Evolutionary conservation across 2,888 invertebrate genomes (phyloP).

Genomic region (Stenodera caucasica): DNA sequence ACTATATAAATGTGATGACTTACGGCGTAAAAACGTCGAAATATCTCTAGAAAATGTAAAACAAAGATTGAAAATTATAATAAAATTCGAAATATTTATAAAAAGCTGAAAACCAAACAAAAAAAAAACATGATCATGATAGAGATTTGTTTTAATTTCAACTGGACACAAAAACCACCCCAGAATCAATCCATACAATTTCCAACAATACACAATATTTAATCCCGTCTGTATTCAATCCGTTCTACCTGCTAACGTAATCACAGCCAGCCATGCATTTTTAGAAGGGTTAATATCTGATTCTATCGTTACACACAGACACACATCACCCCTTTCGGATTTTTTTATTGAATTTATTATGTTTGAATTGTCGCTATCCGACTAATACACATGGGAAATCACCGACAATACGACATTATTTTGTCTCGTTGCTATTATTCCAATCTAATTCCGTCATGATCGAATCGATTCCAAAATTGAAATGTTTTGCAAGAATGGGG

Average conservation of each 20-base stretch:
- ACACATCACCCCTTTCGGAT: too few species aligned
- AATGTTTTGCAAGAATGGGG: too few species aligned
- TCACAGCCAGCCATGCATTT: neutral
- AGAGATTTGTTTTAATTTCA: neutral
- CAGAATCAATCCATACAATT: neutral
- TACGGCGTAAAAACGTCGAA: conserved; percentile 20
- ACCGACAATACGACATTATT: too few species aligned
- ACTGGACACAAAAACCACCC: neutral
- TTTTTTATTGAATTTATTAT: too few species aligned
- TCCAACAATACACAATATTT: too few species aligned
- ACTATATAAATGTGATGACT: conserved; percentile 15
- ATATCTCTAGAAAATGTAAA: conserved; percentile 28
- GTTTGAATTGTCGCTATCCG: too few species aligned
- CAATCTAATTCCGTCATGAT: too few species aligned
- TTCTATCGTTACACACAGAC: too few species aligned
- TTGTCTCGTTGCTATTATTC: too few species aligned
- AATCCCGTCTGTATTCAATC: neutral
- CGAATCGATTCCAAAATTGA: too few species aligned
- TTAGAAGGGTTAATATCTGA: neutral
- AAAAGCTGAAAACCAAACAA: conserved; percentile 6
- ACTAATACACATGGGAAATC: too few species aligned
- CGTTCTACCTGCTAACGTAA: too few species aligned
- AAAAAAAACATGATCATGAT: neutral
- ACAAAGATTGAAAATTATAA: conserved; percentile 8
- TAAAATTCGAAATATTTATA: conserved; percentile 23